Base-by-base conservation (phyloP, 2,888 invertebrate genomes). In the Agonum fuliginosum region DNA sequence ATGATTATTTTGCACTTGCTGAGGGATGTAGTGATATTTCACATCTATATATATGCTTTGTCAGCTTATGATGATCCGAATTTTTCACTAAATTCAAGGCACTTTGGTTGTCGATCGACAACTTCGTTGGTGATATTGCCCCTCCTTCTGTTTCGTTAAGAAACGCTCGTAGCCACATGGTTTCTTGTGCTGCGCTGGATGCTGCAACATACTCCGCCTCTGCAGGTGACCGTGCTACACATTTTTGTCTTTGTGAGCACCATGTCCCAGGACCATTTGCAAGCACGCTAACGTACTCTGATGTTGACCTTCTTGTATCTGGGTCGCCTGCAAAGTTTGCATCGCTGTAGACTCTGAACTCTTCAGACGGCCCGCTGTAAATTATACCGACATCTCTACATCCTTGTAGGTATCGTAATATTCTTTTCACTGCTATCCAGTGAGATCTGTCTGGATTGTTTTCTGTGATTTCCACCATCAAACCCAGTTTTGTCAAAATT, bases 171-270 rank as follows among this genome's bases (percentile, higher is more conserved):
- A 82, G 46, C 79, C 81, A 80, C 17, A 80, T 65, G 1, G 80
- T 69, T 48, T 82, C 82, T 76, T 81, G 80, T 17, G 80, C 78
- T 1, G 81, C 81, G 2, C 80, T 79, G 6, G 81, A 73, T 12
- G 82, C 78, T 5, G 82, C 79, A 19, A 83, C 80, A 65, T 83
- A 82, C 62, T 83, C 82, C 0, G 83, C 81, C 43, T 83, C 82
- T 1, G 81, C 81, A 0, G 82, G 81, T 1, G 82, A 83, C n/a
- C 81, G 34, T 0, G 81, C 81, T 10, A 83, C 82, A 70, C 79
- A 78, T 41, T 24, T 43, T 77, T 80, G 81, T 79, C 80, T 80
- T 79, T 82, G 80, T 73, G 81, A 81, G 51, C 78, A 78, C 84
- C 84, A 83, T 22, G 80, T 79, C 24, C 82, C 79, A 37, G 80